Evolutionary conservation across 2,113 vertebrate genomes (phyloP), one percentile per base, ranked within the genome.

Genomic region (Hiodon tergisus): DNA sequence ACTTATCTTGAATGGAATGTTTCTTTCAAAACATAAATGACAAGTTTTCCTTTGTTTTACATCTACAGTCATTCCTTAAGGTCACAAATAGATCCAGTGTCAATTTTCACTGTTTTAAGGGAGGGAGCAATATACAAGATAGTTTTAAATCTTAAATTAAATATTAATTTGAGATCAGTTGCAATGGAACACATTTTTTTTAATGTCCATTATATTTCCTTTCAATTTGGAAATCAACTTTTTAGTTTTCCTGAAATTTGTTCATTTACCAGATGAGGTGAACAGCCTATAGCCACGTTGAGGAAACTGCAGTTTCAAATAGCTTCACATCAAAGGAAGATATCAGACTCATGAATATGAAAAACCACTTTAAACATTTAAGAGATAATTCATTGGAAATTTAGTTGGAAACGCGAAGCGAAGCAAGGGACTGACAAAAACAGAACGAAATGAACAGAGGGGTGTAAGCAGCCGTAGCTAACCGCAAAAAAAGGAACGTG

Each of bases 301-400:
- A 71, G 57, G 70, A 71, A 60, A 71, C 60, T 16, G 57, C 57
- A 48, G 70, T 71, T 71, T 71, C 55, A 60, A 71, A 58, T 57
- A 11, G 55, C 8, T 59, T 71, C 60, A 71, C 60, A 71, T 71
- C 70, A 60, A 71, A 71, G 70, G 48, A 57, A 71, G 59, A 59
- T 46, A 16, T 60, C 31, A 71, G 31, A 71, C 55, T 2, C 3
- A 57, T 5, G 57, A 31, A 50, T n/a, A 10, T 59, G 70, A 71
- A 71, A 71, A 71, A 50, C 10, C 2, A 48, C 50, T 59, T 71
- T 14, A 71, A 59, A 58, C 57, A 11, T 61, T 66, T 47, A 55
- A 54, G 62, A 67, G 3, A 61, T 51, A 48, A 52, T 59, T 7
- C 80, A 62, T 60, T 69, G 68, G 51, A 62, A 54, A 47, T 71